Conservation (phyloP, 2,113 vertebrate species). For the Shinisaurus crocodilurus region DNA sequence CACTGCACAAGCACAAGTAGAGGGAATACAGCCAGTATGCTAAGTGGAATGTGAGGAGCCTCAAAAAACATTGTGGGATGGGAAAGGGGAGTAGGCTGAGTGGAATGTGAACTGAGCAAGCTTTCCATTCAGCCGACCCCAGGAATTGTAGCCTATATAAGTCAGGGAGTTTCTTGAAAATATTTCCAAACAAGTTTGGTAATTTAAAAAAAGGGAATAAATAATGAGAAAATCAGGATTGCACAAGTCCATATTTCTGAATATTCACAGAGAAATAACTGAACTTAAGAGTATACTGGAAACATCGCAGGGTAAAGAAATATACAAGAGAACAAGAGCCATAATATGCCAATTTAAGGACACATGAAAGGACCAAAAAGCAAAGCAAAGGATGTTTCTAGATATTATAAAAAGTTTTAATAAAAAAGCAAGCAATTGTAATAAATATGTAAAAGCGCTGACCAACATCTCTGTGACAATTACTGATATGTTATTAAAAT, state of each 20-base stretch:
- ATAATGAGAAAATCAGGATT: neutral
- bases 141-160: neutral
- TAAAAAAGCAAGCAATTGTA: neutral
- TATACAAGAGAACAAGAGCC: neutral
- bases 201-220: neutral
- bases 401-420: neutral
- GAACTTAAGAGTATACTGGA: neutral
- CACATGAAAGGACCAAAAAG: neutral
- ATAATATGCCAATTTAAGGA: neutral
- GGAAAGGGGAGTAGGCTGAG: neutral
- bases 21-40: neutral
- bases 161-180: neutral
- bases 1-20: neutral
- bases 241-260: neutral
- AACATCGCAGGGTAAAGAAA: neutral
- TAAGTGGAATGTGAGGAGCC: neutral
- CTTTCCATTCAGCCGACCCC: neutral
- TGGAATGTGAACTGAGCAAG: neutral
- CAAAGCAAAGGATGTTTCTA: neutral
- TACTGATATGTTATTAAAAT: neutral
- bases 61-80: neutral
- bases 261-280: neutral
- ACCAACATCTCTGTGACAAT: neutral
- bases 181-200: neutral
- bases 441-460: neutral